Conservation (phyloP, 2,888 invertebrate genomes). For the Pediacus dermestoides region DNA sequence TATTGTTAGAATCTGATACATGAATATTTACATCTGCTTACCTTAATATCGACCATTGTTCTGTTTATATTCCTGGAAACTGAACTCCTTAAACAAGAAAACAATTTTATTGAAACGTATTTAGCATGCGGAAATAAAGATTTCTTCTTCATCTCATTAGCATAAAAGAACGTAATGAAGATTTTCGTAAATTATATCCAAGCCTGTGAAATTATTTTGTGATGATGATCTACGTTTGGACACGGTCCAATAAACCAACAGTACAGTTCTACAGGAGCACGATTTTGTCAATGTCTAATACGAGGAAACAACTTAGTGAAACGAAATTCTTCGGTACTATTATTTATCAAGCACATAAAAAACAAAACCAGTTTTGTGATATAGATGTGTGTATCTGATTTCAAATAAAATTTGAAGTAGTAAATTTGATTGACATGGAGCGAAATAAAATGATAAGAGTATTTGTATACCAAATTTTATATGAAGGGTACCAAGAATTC, state of each 20-base stretch:
- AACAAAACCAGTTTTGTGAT: slow-evolving; percentile 19
- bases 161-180: too few species aligned
- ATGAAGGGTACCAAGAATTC: slow-evolving; percentile 37
- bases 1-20: slow-evolving; percentile 32
- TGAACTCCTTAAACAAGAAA: slow-evolving; percentile 30
- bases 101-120: slow-evolving; percentile 31
- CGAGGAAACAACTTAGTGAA: too few species aligned
- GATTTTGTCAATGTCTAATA: too few species aligned
- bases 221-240: too few species aligned
- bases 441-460: slow-evolving; percentile 29
- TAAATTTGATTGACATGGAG: slow-evolving; percentile 34
- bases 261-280: too few species aligned
- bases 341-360: slow-evolving; percentile 11
- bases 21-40: slow-evolving; percentile 39
- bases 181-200: too few species aligned
- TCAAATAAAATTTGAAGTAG: slow-evolving; percentile 27
- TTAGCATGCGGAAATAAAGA: slow-evolving; percentile 7
- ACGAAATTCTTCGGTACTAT: too few species aligned
- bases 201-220: too few species aligned
- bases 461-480: slow-evolving; percentile 32
- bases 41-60: slow-evolving; percentile 38
- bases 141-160: too few species aligned
- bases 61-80: slow-evolving; percentile 33
- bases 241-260: too few species aligned
- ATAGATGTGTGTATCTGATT: slow-evolving; percentile 21